Base-by-base conservation (phyloP, 2,888 invertebrate species). In the Torymus aiolomorphi region DNA sequence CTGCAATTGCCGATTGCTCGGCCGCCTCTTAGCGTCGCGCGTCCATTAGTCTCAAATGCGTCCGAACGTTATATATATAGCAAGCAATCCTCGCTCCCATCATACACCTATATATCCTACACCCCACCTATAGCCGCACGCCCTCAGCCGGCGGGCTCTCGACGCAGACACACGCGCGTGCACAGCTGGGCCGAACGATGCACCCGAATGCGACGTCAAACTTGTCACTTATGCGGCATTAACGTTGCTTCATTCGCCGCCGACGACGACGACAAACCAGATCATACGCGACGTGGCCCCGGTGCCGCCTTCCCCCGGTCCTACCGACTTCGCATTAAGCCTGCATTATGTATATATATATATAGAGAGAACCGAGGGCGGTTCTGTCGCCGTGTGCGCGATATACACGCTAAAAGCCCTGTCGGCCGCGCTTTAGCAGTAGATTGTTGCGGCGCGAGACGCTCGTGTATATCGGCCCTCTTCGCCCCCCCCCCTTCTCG, bases 241-340 rank as follows among this genome's bases (percentile, higher is more conserved):
- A 59, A 61, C 42, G 18, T 10, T 59, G 63, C 42, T 80, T 71
- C 66, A 66, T 66, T 61, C n/a, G 49, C 11, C 18, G 24, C 52
- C 56, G 8, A 18, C 67, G 62, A 11, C 62, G 18, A 16, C 52
- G 80, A 54, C 71, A 80, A 80, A 76, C 61, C 65, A 71, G 71
- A 80, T 80, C 75, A 75, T 79, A 79, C 54, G 54, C 59, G 67
- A 52, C 20, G 71, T 2, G 56, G 2, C 13, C 20, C 59, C 16
- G 14, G 70, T n/a, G 56, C 2, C 12, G 54, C 54, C 16, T 24
- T 16, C 24, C 59, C 18, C 13, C 52, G 18, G 69, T 65, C 65
- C 63, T 67, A 80, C 77, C 74, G 74, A 77, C 74, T 77, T 74
- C 61, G 66, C 66, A 77, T 77, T 80, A 80, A 72, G 65, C 20